phyloP scores from a whole-genome alignment of 2,888 invertebrate genomes.

The Mayetiola destructor region DNA sequence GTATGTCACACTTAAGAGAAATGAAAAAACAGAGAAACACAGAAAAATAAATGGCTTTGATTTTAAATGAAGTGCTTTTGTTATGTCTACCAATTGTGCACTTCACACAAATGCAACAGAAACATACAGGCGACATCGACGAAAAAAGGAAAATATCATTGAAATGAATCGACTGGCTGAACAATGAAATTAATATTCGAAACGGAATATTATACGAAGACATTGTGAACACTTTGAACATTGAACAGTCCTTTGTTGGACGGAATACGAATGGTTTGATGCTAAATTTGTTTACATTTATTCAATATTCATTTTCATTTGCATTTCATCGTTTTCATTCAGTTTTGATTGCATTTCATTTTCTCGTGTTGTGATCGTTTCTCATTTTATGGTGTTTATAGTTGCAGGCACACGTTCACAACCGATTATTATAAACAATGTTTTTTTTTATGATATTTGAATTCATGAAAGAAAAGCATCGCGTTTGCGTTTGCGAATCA shows the following conservation, averaged over 20 bases:
- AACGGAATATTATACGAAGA: conserved; percentile 6
- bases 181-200: conserved; percentile 8
- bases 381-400: background rate
- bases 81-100: conserved; percentile 10
- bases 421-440: background rate
- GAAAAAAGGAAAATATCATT: too few relatives aligned
- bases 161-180: too few relatives aligned
- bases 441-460: background rate
- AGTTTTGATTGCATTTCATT: conserved; percentile 2
- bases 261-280: background rate
- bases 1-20: background rate
- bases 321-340: too few relatives aligned
- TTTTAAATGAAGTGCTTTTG: background rate
- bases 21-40: background rate
- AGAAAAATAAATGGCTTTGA: conserved; percentile 2
- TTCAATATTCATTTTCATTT: too few relatives aligned
- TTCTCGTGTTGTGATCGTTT: background rate
- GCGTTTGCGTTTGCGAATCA: background rate
- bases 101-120: background rate
- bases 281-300: conserved; percentile 4
- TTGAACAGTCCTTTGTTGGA: background rate
- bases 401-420: conserved; percentile 12
- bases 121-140: background rate
- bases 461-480: background rate
- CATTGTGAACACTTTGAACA: too few relatives aligned